A percentile compares a stretch with the other conserved stretches of the same genome.
Evolutionary conservation across 2,797 vertebrate species (phyloP).

Genomic region (Sebastes kiyomatsui): DNA sequence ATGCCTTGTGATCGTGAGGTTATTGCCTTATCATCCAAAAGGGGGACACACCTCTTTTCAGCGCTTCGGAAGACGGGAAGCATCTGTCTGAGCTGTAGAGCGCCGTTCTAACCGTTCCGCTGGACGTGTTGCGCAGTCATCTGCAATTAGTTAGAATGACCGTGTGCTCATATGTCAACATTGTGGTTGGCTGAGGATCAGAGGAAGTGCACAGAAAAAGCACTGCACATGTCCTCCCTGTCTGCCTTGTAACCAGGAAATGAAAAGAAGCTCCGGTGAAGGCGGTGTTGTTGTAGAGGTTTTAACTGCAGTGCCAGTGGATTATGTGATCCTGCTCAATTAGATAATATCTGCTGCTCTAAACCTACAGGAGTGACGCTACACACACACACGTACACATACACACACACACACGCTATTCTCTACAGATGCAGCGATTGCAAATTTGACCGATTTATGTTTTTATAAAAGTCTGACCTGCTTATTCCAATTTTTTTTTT

Average conservation of each 20-base stretch:
- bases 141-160: constrained; percentile 67
- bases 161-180: constrained; percentile 60
- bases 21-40: constrained; percentile 67
- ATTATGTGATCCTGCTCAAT: constrained; percentile 53
- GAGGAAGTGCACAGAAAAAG: constrained; percentile 44
- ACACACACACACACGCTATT: neutral
- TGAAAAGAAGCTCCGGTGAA: constrained; percentile 46
- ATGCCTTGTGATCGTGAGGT: constrained; percentile 44
- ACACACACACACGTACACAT: neutral
- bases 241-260: constrained; percentile 50
- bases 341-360: constrained; percentile 51
- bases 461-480: neutral
- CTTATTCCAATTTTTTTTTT: neutral
- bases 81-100: constrained; percentile 68
- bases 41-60: constrained; percentile 51
- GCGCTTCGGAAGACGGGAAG: constrained; percentile 50
- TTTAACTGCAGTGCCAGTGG: constrained; percentile 40
- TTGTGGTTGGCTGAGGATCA: constrained; percentile 62
- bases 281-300: constrained; percentile 36
- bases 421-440: neutral
- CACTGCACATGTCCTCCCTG: neutral
- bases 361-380: constrained; percentile 11
- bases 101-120: constrained; percentile 26
- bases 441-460: too few species aligned
- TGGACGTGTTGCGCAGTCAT: constrained; percentile 59